Evolutionary conservation across 2,888 invertebrate genomes (phyloP).

Genomic region (Cotesia congregata): DNA sequence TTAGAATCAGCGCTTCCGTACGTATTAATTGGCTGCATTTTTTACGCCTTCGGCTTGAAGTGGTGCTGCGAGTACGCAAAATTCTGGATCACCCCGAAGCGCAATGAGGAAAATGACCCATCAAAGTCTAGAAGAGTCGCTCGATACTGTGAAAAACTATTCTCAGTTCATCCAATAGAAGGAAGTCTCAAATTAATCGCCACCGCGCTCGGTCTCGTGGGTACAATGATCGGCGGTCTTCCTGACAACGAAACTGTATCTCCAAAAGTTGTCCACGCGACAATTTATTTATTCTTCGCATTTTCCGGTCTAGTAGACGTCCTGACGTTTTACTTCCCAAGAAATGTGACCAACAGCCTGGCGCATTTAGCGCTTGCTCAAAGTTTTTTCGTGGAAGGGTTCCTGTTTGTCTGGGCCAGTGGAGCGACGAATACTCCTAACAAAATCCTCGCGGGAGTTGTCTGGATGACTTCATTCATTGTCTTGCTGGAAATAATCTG

Average conservation of each 20-base stretch:
- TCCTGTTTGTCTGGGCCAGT: slow-evolving; percentile 60
- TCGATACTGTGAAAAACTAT: slow-evolving; percentile 52
- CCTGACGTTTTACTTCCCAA: slow-evolving; percentile 67
- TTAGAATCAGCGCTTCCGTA: slow-evolving; percentile 56
- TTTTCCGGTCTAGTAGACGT: slow-evolving; percentile 69
- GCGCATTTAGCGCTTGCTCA: slow-evolving; percentile 66
- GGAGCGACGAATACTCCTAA: slow-evolving; percentile 49
- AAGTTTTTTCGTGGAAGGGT: slow-evolving; percentile 68
- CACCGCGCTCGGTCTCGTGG: slow-evolving; percentile 60
- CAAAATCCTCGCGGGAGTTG: slow-evolving; percentile 55
- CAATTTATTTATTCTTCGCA: slow-evolving; percentile 69
- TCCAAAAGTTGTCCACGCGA: slow-evolving; percentile 64
- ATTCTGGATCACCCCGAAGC: slow-evolving; percentile 54
- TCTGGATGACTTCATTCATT: slow-evolving; percentile 59
- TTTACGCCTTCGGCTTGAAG: slow-evolving; percentile 63
- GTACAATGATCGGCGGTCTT: slow-evolving; percentile 58
- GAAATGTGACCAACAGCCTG: slow-evolving; percentile 63
- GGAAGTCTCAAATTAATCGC: slow-evolving; percentile 62
- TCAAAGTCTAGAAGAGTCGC: slow-evolving; percentile 50
- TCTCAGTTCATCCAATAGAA: slow-evolving; percentile 60
- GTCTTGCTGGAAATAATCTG: slow-evolving; percentile 61
- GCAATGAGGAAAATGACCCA: slow-evolving; percentile 45
- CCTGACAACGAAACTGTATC: slow-evolving; percentile 55
- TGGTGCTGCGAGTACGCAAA: slow-evolving; percentile 66
- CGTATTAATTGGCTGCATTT: slow-evolving; percentile 60